Conservation (phyloP, 2,113 vertebrate species). For the Eira barbara region DNA sequence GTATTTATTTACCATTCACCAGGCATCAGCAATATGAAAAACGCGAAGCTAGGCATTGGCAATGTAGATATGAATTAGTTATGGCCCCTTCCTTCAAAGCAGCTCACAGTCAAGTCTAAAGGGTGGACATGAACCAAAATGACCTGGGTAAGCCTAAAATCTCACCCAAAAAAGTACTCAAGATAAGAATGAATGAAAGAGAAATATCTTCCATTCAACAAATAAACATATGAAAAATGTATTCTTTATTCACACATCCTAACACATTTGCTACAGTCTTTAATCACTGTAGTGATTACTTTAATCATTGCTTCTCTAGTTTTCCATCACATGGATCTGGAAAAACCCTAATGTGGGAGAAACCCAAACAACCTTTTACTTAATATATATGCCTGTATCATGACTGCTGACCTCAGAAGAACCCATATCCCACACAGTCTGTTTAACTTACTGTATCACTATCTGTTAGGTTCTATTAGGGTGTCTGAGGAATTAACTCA, state of each 20-base stretch:
- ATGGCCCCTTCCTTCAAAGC: neutral
- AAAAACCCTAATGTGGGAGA: neutral
- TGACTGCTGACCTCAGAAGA: neutral
- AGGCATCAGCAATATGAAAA: neutral
- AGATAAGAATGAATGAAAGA: slow-evolving; percentile 6
- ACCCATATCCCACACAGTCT: neutral
- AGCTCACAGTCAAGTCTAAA: neutral
- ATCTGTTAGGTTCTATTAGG: neutral
- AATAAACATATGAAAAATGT: neutral
- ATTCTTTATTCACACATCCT: neutral
- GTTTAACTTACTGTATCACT: neutral
- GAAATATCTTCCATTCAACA: neutral
- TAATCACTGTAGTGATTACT: neutral
- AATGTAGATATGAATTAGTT: slow-evolving; percentile 1
- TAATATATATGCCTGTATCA: neutral
- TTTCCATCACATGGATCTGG: neutral
- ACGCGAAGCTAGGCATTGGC: neutral
- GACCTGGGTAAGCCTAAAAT: neutral
- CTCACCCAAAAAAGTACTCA: neutral
- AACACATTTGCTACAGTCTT: neutral
- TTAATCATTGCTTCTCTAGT: neutral
- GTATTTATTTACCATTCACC: slow-evolving; percentile 17
- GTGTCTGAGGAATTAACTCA: neutral
- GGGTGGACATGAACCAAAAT: neutral
- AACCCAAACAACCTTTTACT: neutral